Base-by-base conservation (phyloP, 2,888 invertebrate species). In the Mycalesis mineus region DNA sequence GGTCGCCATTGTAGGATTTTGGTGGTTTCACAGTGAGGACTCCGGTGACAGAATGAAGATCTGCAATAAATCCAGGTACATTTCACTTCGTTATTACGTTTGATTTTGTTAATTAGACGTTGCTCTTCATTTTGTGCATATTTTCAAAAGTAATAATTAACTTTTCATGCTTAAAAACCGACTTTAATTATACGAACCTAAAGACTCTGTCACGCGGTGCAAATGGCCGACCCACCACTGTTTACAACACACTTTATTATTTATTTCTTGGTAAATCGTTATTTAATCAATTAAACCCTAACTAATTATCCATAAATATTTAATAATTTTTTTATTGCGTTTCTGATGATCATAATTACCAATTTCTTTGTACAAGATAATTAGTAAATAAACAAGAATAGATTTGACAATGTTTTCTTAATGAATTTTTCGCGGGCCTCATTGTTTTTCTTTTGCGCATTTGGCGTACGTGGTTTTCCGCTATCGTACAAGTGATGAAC, bases 161-260 rank as follows among this genome's bases (percentile, higher is more conserved):
- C 81, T 91, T 90, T 87, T 77, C 72, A 80, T 78, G 72, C 72
- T 73, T 73, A 80, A 80, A 69, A 80, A 77, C 66, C 73, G 67
- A 81, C 76, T 80, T 81, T 80, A 80, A 85, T 86, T 78, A 82
- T 86, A 90, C 91, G 80, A 83, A 90, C 91, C 90, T 89, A 88
- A 80, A 89, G 84, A 90, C 91, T 91, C 92, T 92, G 92, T 92
- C 91, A 88, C 91, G 91, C 92, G 91, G 90, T 90, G 91, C 91
- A 92, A 92, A 93, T 93, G 93, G 93, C 92, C 91, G 93, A 92
- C 91, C 91, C 91, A 92, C 92, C 92, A 92, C 92, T 90, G 84
- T 87, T 88, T 85, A 84, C 91, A 91, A 92, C 76, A 83, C 77
- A 86, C 77, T 45, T 59, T 47, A 52, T 65, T 76, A 77, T 82